phyloP scores from a whole-genome alignment of 1,140 invertebrate genomes.

The Euura lappo region DNA sequence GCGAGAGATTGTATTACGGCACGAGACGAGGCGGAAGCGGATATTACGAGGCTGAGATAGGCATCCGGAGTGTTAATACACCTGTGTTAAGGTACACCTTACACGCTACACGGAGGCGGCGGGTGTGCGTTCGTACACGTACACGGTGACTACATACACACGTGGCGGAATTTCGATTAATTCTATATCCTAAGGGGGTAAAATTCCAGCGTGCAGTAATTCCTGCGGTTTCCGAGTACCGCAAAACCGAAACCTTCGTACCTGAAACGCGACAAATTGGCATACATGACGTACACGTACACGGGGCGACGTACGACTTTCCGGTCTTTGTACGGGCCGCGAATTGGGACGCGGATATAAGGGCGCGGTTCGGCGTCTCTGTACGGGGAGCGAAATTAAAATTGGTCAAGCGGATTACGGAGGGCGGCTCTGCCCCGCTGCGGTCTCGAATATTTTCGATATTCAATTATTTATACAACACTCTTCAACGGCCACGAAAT shows the following conservation, averaged over 20 bases:
- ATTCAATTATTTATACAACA: not conserved
- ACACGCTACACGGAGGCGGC: too few species aligned
- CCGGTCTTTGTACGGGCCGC: not conserved
- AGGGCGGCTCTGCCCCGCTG: not conserved
- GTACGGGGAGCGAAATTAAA: not conserved
- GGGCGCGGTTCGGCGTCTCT: not conserved
- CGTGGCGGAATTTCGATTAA: too few species aligned
- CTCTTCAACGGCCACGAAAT: too few species aligned
- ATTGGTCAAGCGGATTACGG: conserved; percentile 1
- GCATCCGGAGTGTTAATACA: not conserved
- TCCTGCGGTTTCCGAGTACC: too few species aligned
- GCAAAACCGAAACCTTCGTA: too few species aligned
- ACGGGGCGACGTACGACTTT: too few species aligned
- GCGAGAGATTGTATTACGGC: too few species aligned
- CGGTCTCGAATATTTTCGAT: conserved; percentile 3
- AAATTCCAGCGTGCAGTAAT: too few species aligned
- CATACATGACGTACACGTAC: not conserved
- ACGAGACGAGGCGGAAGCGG: not conserved
- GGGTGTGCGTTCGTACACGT: too few species aligned
- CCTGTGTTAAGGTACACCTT: too few species aligned
- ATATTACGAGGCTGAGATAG: conserved; percentile 1
- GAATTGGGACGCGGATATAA: not conserved
- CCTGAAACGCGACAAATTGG: not conserved
- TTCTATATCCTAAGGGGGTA: too few species aligned
- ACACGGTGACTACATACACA: too few species aligned